Evolutionary conservation across 2,797 vertebrate species (phyloP), one percentile per base, ranked within the genome.

Genomic region (Myotis vivesi): DNA sequence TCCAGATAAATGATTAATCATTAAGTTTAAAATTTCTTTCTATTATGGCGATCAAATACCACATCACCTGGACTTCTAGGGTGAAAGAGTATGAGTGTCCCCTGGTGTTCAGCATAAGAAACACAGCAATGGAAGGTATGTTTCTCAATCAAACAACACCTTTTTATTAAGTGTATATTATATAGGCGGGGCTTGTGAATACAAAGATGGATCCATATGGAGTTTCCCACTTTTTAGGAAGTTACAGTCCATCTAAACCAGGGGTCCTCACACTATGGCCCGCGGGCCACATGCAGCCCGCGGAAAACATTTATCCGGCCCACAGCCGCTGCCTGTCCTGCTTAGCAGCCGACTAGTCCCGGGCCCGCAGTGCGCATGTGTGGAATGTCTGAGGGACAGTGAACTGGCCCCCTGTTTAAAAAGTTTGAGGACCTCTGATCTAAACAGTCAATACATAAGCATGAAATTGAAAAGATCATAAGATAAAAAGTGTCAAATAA

Each of bases 1-100:
- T 95, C 85, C 95, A 94, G 49, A 83, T 62, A 92, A 83, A 91
- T 49, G 11, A 80, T 97, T 97, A 94, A 96, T 93, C 90, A 94
- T 28, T 96, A 85, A 92, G 69, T 96, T 17, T 93, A n/a, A 92
- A 73, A 81, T 57, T 90, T 92, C 91, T 91, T 94, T 71, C 73
- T 66, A 86, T 46, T 62, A 36, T 68, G 36, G n/a, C 51, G 81
- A 84, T 84, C 46, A 91, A 93, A 75, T 2, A 66, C 33, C 64
- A 5, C 51, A 59, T 62, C 11, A 41, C 44, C 49, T 62, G 28
- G 49, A 73, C 59, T 46, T 84, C 12, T 15, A 79, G 38, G 11
- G 23, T 80, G 6, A 30, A 71, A 87, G n/a, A 28, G 7, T 53
- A 57, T 16, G 10, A 68, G 33, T 71, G 4, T 81, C 49, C n/a